Evolutionary conservation across 1,140 invertebrate species (phyloP), one percentile per base, ranked within the genome.

Genomic region (Drosophila melanica): DNA sequence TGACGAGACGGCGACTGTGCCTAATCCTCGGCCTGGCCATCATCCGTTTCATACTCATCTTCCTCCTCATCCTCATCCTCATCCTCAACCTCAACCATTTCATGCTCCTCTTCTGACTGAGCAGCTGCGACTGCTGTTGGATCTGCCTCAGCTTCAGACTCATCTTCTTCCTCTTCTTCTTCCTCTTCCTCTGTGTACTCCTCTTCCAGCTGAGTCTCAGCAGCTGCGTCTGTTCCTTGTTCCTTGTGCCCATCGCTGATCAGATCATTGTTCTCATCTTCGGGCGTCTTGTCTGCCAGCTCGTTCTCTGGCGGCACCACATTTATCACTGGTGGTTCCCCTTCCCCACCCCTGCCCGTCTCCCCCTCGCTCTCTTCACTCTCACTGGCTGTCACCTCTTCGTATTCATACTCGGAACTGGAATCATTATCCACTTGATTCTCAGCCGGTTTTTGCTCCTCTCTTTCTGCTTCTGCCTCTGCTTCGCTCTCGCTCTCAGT

Each of bases 141-240:
- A 23, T 63, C 47, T 33, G 48, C 23, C 14, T 30, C 47, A 0
- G 33, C 39, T 35, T 41, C 60, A 11, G 48, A 27, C 39, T 65
- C 85, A 23, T 79, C 79, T n/a, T 81, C 82, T 10, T 81, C 76
- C n/a, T 64, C 64, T 7, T 82, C 81, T 1, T 44, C 59, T 14
- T 55, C 23, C 20, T 63, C 55, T 8, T 55, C 27, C 18, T 48
- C 23, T 27, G 27, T 27, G 27, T 27, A 27, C 0, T 39, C 20
- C 10, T 50, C 42, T 9, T 71, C 20, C 57, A 2, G 23, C 23
- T 27, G 23, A 27, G 5, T 27, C 27, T 27, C 27, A 7, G 27
- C 27, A 27, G 27, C 5, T 48, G 18, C 30, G 27, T 37, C 51
- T n/a, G n/a, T n/a, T n/a, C n/a, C n/a, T 48, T 6, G 20, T 18